Conservation (phyloP, 1,140 invertebrate species). For the Gonatopus flavifemur region DNA sequence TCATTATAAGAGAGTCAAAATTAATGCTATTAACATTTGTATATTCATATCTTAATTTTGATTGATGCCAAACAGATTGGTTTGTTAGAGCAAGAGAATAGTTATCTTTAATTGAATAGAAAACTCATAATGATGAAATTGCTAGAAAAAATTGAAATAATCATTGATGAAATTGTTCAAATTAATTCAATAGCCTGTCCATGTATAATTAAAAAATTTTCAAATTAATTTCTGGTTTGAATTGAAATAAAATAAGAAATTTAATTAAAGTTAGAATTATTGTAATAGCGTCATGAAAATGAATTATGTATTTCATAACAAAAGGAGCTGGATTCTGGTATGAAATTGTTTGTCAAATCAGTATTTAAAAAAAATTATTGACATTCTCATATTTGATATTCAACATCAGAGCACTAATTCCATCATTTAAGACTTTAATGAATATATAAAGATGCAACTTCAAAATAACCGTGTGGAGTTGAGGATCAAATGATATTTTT, state of each 20-base stretch:
- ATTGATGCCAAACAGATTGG: slow-evolving; percentile 69
- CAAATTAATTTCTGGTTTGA: slow-evolving; percentile 57
- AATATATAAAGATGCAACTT: slow-evolving; percentile 27
- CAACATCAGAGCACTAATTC: slow-evolving; percentile 56
- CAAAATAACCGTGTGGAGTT: slow-evolving; percentile 34
- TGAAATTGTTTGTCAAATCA: slow-evolving; percentile 57
- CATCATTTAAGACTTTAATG: slow-evolving; percentile 35
- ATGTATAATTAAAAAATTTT: slow-evolving; percentile 48
- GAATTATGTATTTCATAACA: slow-evolving; percentile 63
- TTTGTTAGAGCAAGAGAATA: slow-evolving; percentile 28
- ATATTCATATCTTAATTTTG: slow-evolving; percentile 72
- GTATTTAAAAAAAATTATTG: slow-evolving; percentile 53
- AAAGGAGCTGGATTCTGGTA: slow-evolving; percentile 61
- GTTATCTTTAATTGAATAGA: slow-evolving; percentile 55
- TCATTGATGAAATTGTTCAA: slow-evolving; percentile 58
- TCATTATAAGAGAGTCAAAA: slow-evolving; percentile 69
- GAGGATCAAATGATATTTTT: slow-evolving; percentile 58
- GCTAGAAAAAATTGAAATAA: slow-evolving; percentile 34
- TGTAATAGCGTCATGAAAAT: slow-evolving; percentile 36
- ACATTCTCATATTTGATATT: slow-evolving; percentile 62
- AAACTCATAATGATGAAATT: slow-evolving; percentile 67
- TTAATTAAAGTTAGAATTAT: slow-evolving; percentile 41
- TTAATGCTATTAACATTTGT: slow-evolving; percentile 62
- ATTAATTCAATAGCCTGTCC: slow-evolving; percentile 64
- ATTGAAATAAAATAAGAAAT: slow-evolving; percentile 60